Evolutionary conservation across 2,888 invertebrate species (phyloP).

Genomic region (Eucera pruinosa): DNA sequence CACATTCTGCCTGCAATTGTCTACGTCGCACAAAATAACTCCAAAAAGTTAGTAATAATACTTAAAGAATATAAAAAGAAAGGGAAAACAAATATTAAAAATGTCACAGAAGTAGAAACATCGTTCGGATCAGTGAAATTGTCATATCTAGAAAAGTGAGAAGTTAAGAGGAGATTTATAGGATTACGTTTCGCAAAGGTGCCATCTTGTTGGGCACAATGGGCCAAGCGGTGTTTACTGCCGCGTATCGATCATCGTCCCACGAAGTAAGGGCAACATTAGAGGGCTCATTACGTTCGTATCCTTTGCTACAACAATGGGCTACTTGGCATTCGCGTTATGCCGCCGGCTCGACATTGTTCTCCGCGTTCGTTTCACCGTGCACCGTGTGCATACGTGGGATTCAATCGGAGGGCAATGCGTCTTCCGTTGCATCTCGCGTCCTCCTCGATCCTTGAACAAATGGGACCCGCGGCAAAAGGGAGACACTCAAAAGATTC

Average conservation of each 20-base stretch:
- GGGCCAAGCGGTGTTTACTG: slow-evolving; percentile 9
- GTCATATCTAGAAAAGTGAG: too few species aligned
- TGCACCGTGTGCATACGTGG: slow-evolving; percentile 57
- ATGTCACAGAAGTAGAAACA: too few species aligned
- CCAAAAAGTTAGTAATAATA: too few species aligned
- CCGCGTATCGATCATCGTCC: slow-evolving; percentile 64
- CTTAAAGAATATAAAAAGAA: too few species aligned
- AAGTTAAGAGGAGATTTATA: neutral
- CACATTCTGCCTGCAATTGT: too few species aligned
- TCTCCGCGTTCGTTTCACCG: slow-evolving; percentile 55
- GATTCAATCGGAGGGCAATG: slow-evolving; percentile 66
- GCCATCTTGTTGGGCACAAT: neutral
- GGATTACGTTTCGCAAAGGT: slow-evolving; percentile 2
- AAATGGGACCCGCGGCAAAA: slow-evolving; percentile 11
- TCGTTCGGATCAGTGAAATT: too few species aligned
- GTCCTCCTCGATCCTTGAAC: slow-evolving; percentile 31
- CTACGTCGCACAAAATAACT: too few species aligned
- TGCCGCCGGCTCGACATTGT: slow-evolving; percentile 64
- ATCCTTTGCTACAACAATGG: slow-evolving; percentile 65
- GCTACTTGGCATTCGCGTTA: slow-evolving; percentile 68
- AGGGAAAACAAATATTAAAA: too few species aligned
- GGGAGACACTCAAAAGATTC: neutral
- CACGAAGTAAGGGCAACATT: slow-evolving; percentile 55
- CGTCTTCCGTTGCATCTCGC: slow-evolving; percentile 58
- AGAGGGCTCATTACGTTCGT: slow-evolving; percentile 62